Evolutionary conservation across 2,113 vertebrate genomes (phyloP).

Genomic region (Bucco capensis): DNA sequence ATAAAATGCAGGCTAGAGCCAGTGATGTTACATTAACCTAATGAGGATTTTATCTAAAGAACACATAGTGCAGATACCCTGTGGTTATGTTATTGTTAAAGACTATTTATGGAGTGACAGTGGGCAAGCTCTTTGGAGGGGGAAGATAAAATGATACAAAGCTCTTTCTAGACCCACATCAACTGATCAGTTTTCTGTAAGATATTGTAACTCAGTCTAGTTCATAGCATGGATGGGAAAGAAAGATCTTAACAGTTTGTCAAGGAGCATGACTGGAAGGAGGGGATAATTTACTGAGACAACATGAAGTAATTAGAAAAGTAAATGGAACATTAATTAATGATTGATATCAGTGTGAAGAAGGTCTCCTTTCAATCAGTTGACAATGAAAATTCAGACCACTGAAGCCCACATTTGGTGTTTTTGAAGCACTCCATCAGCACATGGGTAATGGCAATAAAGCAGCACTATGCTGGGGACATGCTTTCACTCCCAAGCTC

Average conservation of each 20-base stretch:
- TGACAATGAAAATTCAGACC: not conserved
- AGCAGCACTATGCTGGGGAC: not conserved
- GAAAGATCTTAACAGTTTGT: not conserved
- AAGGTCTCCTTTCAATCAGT: not conserved
- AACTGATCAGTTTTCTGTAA: not conserved
- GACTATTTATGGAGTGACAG: slow-evolving; percentile 8
- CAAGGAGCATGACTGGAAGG: rapidly evolving
- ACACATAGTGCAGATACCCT: not conserved
- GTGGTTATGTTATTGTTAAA: slow-evolving; percentile 6
- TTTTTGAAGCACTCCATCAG: not conserved
- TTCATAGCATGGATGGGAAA: not conserved
- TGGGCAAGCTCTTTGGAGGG: not conserved
- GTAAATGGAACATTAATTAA: not conserved
- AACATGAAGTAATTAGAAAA: not conserved
- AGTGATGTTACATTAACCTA: slow-evolving; percentile 51
- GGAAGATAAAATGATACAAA: not conserved
- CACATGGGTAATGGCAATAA: not conserved
- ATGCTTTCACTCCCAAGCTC: not conserved
- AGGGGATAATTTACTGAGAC: not conserved
- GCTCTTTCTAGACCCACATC: not conserved
- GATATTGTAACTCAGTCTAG: not conserved
- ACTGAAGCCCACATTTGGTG: not conserved
- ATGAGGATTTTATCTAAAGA: slow-evolving; percentile 53
- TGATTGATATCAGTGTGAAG: not conserved
- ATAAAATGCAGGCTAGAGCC: slow-evolving; percentile 53